These are phyloP conservation scores for Halcyon leucocephala DNA, from an alignment of 2,797 vertebrate species.

Conservation along the genomic window DNA sequence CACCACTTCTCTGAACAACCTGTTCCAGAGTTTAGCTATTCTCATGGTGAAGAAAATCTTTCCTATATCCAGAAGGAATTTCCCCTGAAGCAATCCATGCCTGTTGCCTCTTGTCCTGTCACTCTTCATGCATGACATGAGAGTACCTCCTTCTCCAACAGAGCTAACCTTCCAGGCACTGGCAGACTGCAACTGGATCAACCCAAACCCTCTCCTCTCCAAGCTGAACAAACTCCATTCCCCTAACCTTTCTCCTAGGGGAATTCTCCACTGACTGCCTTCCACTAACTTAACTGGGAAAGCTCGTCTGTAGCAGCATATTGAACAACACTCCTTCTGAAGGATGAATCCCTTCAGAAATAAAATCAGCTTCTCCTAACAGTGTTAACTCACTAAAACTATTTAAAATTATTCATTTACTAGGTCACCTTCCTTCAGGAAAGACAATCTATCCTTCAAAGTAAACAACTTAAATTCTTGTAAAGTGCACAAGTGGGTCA, in stretches of 20 bases:
- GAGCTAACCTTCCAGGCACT: not conserved
- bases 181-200: not conserved
- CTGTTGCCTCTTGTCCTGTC: not conserved
- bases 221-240: not conserved
- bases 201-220: not conserved
- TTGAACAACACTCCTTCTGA: not conserved
- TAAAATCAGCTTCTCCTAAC: not conserved
- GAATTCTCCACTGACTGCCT: not conserved
- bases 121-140: not conserved
- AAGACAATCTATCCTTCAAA: not conserved
- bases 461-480: constrained; percentile 49
- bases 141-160: not conserved
- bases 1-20: not conserved
- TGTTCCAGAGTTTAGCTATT: not conserved
- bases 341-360: not conserved
- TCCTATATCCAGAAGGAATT: not conserved
- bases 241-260: not conserved
- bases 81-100: not conserved
- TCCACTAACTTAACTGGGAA: not conserved
- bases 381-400: not conserved
- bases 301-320: not conserved
- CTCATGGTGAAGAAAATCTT: not conserved
- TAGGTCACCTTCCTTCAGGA: not conserved
- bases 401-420: not conserved
- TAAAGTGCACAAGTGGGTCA: not conserved